A percentile compares a stretch with the other conserved stretches of the same genome.
phyloP scores from a whole-genome alignment of 2,888 invertebrate species.

The Horisme vitalbata region DNA sequence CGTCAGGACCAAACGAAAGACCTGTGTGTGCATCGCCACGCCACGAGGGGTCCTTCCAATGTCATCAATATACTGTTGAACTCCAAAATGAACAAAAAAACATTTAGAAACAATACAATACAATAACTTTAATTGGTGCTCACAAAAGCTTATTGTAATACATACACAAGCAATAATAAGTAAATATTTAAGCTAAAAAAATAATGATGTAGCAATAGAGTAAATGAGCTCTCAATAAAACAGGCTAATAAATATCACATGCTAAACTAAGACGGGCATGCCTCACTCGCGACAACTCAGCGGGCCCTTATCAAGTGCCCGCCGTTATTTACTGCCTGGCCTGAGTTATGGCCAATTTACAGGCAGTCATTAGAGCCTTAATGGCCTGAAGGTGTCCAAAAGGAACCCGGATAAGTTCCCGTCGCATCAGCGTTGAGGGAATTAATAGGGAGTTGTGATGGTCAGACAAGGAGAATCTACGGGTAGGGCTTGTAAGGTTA shows the following conservation, averaged over 20 bases:
- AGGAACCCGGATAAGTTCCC: conserved; percentile 69
- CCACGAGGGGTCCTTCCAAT: no score
- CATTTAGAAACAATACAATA: no score
- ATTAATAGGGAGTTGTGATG: conserved; percentile 24
- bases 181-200: no score
- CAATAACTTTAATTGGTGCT: no score
- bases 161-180: no score
- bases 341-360: conserved; percentile 83
- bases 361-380: conserved; percentile 80
- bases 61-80: no score
- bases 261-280: conserved; percentile 76
- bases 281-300: conserved; percentile 70
- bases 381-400: conserved; percentile 79
- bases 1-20: no score
- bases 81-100: no score
- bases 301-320: conserved; percentile 75
- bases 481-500: no score
- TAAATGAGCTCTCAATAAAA: conserved; percentile 30
- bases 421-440: conserved; percentile 55
- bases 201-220: no score
- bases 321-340: conserved; percentile 74
- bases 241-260: conserved; percentile 69
- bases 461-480: conserved; percentile 12
- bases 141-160: no score
- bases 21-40: no score